Base-by-base conservation (phyloP, 2,888 invertebrate genomes). In the Ditylenchus weischeri region DNA sequence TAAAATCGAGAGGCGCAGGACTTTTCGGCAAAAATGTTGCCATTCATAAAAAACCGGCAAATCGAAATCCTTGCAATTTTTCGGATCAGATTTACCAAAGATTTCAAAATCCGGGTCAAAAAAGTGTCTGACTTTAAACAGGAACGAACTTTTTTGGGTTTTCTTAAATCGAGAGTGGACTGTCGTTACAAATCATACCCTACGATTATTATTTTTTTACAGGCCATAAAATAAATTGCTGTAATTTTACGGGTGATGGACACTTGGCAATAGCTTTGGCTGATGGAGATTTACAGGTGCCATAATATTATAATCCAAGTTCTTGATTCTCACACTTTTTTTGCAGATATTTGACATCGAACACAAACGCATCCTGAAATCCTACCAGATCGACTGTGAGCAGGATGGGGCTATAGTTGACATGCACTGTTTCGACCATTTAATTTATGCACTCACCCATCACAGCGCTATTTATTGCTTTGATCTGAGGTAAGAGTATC, bases 401-500 rank as follows among this genome's bases (percentile, higher is more conserved):
- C 38, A 49, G 13, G 69, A 75, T 43, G 75, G 75, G 4, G 64
- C 65, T 10, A 64, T 75, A 11, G 68, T 65, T n/a, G 47, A 73
- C 21, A 35, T 75, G 51, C 70, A 64, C 47, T 59, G 68, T 23
- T 64, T 72, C 29, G 75, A 73, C 29, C 66, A 74, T 49, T 47
- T 75, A 10, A 69, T 77, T 47, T 75, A 75, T 48, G 75, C 73
- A 2, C 65, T 75, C 21, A 78, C 80, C 0, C 80, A 78, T 71
- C 80, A 80, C 66, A 74, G 76, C 29, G 70, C 66, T 0, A 64
- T 80, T n/a, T 77, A 76, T 59, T 76, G 78, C 51, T 69, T 77
- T 23, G 80, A 80, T 69, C 69, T 74, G 61, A 68, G 78, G 78
- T 74, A 19, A 43, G 8, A 8, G 15, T 13, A 8, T 13, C 43